Evolutionary conservation across 2,113 vertebrate species (phyloP).

Genomic region (Nannobrachium achirus): DNA sequence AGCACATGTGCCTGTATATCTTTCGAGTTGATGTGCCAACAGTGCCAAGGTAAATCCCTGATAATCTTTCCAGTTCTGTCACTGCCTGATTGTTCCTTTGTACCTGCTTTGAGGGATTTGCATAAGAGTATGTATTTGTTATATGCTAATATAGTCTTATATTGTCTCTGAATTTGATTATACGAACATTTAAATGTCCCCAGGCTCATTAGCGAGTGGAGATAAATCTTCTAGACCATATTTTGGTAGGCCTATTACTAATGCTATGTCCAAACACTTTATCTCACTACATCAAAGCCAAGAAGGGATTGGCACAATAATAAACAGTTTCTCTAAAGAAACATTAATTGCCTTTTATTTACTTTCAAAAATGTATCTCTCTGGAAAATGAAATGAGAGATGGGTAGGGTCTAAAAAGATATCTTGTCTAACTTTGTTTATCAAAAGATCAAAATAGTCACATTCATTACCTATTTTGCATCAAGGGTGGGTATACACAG

Average conservation of each 20-base stretch:
- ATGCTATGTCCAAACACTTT: conserved; percentile 68
- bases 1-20: background rate
- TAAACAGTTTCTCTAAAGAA: conserved; percentile 59
- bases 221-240: conserved; percentile 66
- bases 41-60: conserved; percentile 45
- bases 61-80: conserved; percentile 51
- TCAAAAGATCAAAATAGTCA: no score
- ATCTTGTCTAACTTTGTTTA: background rate
- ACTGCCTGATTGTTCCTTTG: conserved; percentile 52
- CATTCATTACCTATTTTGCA: no score
- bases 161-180: conserved; percentile 67
- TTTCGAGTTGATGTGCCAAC: conserved; percentile 25
- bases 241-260: conserved; percentile 63
- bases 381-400: conserved; percentile 63
- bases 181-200: conserved; percentile 69
- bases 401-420: conserved; percentile 26
- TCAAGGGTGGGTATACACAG: no score
- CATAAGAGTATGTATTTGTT: conserved; percentile 56
- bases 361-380: conserved; percentile 55
- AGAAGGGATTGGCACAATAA: conserved; percentile 66
- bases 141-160: conserved; percentile 71
- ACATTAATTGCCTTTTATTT: conserved; percentile 42
- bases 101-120: conserved; percentile 38
- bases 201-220: conserved; percentile 69
- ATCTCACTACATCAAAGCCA: conserved; percentile 70